Evolutionary conservation across 2,888 invertebrate genomes (phyloP).

Genomic region (Gastrophysa polygoni): DNA sequence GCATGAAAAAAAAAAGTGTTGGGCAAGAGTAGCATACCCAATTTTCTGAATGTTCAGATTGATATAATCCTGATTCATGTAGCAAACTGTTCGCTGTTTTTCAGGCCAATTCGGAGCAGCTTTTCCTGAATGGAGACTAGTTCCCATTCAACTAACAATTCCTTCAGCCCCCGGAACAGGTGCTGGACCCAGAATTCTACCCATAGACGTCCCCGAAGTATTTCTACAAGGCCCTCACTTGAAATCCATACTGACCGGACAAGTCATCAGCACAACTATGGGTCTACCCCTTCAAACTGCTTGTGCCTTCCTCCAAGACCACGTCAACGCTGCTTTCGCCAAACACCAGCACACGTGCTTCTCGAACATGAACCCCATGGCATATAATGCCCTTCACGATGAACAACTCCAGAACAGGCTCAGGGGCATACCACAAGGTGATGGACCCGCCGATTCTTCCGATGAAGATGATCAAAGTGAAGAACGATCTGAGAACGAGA

Average conservation of each 20-base stretch:
- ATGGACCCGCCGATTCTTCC: constrained; percentile 66
- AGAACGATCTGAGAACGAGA: constrained; percentile 67
- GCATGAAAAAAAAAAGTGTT: no score
- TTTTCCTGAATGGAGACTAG: constrained; percentile 55
- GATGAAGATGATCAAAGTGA: constrained; percentile 70
- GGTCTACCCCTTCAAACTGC: constrained; percentile 81
- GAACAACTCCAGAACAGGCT: constrained; percentile 14
- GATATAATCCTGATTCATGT: no score
- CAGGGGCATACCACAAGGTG: constrained; percentile 49
- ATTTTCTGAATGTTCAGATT: not conserved
- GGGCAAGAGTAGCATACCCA: not conserved
- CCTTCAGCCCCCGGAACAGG: constrained; percentile 77
- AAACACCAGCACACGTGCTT: constrained; percentile 44
- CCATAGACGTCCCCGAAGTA: constrained; percentile 87
- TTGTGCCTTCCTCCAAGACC: constrained; percentile 81
- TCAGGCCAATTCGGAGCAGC: constrained; percentile 38
- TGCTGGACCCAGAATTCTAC: constrained; percentile 71
- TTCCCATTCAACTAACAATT: constrained; percentile 75
- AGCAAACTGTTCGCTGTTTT: not conserved
- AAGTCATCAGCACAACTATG: constrained; percentile 88
- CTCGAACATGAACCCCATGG: constrained; percentile 18
- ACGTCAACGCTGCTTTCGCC: constrained; percentile 77
- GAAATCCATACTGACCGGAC: constrained; percentile 78
- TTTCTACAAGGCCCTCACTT: constrained; percentile 66
- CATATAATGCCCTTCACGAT: constrained; percentile 12